These are phyloP conservation scores for Dasyprocta punctata DNA, from an alignment of 2,113 vertebrate genomes.

Conservation along the genomic window DNA sequence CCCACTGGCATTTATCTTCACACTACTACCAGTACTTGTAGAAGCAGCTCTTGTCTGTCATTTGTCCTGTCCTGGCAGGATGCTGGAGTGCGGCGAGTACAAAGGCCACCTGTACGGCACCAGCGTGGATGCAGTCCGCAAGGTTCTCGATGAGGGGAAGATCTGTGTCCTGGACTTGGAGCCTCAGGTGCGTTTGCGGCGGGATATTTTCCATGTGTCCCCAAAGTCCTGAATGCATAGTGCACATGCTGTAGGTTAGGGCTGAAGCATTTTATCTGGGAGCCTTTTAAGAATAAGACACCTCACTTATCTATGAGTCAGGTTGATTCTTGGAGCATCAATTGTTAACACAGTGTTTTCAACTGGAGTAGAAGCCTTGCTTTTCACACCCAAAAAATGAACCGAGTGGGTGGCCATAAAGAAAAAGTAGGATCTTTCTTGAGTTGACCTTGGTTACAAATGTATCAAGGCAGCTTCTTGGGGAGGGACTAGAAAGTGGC, in stretches of 20 bases:
- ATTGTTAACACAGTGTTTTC: not conserved
- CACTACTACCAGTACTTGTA: not conserved
- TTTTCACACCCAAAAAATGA: slow-evolving; percentile 7
- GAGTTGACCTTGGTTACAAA: not conserved
- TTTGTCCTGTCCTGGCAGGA: slow-evolving; percentile 85
- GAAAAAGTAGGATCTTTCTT: slow-evolving; percentile 36
- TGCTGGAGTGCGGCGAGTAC: slow-evolving; percentile 95
- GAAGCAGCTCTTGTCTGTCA: not conserved
- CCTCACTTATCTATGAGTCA: not conserved
- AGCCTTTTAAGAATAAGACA: slow-evolving; percentile 21
- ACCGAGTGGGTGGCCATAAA: not conserved
- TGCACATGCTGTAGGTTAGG: not conserved
- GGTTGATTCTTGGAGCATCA: not conserved
- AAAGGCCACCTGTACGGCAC: slow-evolving; percentile 96
- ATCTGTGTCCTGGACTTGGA: slow-evolving; percentile 96
- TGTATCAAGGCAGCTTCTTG: too few relatives aligned
- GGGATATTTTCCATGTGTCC: not conserved
- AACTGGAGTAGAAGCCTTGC: not conserved
- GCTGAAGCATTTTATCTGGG: not conserved
- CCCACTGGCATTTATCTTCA: not conserved
- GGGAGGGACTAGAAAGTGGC: not conserved
- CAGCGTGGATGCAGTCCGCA: slow-evolving; percentile 90
- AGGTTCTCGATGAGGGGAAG: slow-evolving; percentile 91
- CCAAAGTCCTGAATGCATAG: not conserved
- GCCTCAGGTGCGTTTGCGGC: slow-evolving; percentile 88